Conservation (phyloP, 2,797 vertebrate species). For the Poliocrania exsul region DNA sequence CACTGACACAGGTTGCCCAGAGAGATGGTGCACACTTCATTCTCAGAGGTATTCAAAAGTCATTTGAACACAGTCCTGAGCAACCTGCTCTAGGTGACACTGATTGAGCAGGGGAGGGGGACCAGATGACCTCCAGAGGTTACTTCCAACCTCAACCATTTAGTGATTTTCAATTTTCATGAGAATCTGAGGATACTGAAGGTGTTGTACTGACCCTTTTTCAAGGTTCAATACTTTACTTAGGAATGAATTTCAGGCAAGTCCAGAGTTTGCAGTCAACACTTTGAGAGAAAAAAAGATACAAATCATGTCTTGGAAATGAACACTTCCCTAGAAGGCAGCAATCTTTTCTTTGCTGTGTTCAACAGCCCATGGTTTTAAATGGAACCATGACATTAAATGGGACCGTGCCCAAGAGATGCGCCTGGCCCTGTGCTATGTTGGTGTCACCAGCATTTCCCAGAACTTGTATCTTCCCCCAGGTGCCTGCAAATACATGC, state of each 20-base stretch:
- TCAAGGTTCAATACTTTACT: not conserved
- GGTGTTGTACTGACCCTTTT: not conserved
- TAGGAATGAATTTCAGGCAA: not conserved
- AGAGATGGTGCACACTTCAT: not conserved
- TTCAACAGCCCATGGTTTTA: not conserved
- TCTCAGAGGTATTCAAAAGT: not conserved
- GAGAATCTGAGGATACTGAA: not conserved
- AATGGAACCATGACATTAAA: not conserved
- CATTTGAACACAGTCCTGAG: not conserved
- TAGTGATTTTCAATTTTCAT: not conserved
- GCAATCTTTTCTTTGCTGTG: not conserved
- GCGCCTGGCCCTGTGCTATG: not conserved
- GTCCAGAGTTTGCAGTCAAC: not conserved
- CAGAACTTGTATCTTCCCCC: not conserved
- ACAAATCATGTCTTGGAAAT: not conserved
- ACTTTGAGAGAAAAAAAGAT: not conserved
- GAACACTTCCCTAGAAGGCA: not conserved
- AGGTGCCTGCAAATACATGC: rapidly evolving
- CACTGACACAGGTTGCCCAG: rapidly evolving
- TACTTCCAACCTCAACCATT: not conserved
- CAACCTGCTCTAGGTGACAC: not conserved
- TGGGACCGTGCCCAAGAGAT: not conserved
- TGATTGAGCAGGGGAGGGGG: not conserved
- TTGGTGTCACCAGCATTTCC: rapidly evolving
- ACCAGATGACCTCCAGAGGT: not conserved